Evolutionary conservation across 2,888 invertebrate species (phyloP).

Genomic region (Metallyticus violacea): DNA sequence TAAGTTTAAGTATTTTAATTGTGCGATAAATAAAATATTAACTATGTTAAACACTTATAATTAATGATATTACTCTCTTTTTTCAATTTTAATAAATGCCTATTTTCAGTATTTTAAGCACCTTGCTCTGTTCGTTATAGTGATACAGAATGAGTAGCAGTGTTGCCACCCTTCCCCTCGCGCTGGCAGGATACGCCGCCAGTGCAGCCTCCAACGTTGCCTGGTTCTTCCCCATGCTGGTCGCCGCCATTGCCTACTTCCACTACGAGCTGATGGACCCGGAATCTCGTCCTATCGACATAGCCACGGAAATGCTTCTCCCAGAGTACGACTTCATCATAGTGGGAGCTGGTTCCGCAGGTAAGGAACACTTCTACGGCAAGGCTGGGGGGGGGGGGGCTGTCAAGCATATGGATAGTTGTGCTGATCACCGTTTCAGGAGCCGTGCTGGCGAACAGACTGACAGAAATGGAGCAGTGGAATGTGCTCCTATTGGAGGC

Average conservation of each 20-base stretch:
- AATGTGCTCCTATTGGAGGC: constrained; percentile 79
- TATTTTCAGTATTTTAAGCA: too few species aligned
- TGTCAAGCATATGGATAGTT: too few species aligned
- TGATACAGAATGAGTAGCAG: constrained; percentile 36
- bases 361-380: constrained; percentile 47
- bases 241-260: constrained; percentile 82
- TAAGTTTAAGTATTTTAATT: too few species aligned
- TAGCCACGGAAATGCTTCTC: constrained; percentile 61
- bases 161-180: constrained; percentile 46
- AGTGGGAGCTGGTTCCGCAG: constrained; percentile 84
- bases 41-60: too few species aligned
- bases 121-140: neutral
- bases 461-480: constrained; percentile 77
- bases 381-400: too few species aligned
- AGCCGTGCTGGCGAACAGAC: constrained; percentile 78
- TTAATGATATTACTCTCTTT: too few species aligned
- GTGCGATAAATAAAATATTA: too few species aligned
- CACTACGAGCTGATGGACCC: constrained; percentile 82
- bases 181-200: constrained; percentile 63
- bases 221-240: constrained; percentile 80
- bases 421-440: constrained; percentile 49
- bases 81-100: too few species aligned
- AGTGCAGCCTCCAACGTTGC: constrained; percentile 65
- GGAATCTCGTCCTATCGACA: constrained; percentile 73
- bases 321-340: constrained; percentile 80